A percentile compares a stretch with the other conserved stretches of the same genome.
Evolutionary conservation across 2,888 invertebrate species (phyloP).

Genomic region (Autographa gamma): DNA sequence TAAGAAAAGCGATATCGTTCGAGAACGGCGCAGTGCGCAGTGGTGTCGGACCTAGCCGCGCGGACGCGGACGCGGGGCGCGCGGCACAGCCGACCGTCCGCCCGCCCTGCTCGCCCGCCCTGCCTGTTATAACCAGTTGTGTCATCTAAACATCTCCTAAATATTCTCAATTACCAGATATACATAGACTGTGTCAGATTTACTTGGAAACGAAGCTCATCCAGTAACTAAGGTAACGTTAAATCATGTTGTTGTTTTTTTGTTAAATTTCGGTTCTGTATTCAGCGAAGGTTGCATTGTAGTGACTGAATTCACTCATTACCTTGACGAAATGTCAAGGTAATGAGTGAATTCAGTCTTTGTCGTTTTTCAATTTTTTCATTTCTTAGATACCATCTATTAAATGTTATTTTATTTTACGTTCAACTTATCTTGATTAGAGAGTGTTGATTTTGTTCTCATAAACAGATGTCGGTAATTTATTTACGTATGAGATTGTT

Average conservation of each 20-base stretch:
- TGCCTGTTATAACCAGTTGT: constrained; percentile 53
- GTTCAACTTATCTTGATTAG: too few species aligned
- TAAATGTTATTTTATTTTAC: too few species aligned
- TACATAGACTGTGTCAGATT: constrained; percentile 23
- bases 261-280: neutral
- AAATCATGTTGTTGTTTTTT: neutral
- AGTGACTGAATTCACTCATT: neutral
- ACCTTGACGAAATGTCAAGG: too few species aligned
- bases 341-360: too few species aligned
- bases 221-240: constrained; percentile 47
- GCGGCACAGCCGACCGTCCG: constrained; percentile 68
- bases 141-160: constrained; percentile 8
- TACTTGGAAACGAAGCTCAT: constrained; percentile 24
- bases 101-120: constrained; percentile 69
- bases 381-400: neutral
- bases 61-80: constrained; percentile 56
- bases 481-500: too few species aligned
- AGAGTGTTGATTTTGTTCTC: too few species aligned
- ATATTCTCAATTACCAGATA: neutral
- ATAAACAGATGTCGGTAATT: too few species aligned
- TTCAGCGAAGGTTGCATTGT: neutral
- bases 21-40: constrained; percentile 71
- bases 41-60: constrained; percentile 49
- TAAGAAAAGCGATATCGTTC: constrained; percentile 2
- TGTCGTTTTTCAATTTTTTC: neutral